phyloP scores from a whole-genome alignment of 30 jellyfish, hydroid and myxozoan genomes.

The Hydractinia symbiolongicarpus region DNA sequence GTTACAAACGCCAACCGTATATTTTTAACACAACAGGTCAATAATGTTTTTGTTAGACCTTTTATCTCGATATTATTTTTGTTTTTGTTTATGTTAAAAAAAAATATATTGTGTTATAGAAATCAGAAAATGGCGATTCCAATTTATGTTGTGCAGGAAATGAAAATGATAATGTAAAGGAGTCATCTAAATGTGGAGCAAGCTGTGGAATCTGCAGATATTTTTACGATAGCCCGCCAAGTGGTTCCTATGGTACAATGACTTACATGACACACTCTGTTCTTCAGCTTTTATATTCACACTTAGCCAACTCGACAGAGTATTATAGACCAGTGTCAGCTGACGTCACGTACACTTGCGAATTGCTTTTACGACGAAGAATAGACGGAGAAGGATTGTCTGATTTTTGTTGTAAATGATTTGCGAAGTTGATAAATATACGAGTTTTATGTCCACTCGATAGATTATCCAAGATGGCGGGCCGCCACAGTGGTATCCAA shows the following conservation, averaged over 20 bases:
- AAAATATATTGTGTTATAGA: background rate
- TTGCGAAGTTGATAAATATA: no score
- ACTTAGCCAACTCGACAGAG: conserved; percentile 48
- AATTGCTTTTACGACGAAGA: background rate
- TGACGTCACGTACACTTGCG: background rate
- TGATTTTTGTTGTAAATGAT: no score
- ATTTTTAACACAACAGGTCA: conserved; percentile 82
- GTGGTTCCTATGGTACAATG: conserved; percentile 98
- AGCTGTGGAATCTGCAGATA: conserved; percentile 73
- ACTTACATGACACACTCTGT: conserved; percentile 72
- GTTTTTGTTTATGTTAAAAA: no score
- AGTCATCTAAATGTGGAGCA: conserved; percentile 64
- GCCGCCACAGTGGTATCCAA: no score
- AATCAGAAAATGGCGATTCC: conserved; percentile 83
- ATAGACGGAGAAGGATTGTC: no score
- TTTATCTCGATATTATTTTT: no score
- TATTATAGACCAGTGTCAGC: no score
- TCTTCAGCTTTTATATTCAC: conserved; percentile 45
- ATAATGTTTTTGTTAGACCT: no score
- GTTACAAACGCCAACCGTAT: conserved; percentile 61
- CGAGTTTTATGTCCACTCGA: no score
- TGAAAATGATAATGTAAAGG: background rate
- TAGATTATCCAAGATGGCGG: no score
- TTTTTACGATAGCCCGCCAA: conserved; percentile 97
- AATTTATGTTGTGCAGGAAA: conserved; percentile 69